Base-by-base conservation (phyloP, 2,888 invertebrate species). In the Melieria picta region DNA sequence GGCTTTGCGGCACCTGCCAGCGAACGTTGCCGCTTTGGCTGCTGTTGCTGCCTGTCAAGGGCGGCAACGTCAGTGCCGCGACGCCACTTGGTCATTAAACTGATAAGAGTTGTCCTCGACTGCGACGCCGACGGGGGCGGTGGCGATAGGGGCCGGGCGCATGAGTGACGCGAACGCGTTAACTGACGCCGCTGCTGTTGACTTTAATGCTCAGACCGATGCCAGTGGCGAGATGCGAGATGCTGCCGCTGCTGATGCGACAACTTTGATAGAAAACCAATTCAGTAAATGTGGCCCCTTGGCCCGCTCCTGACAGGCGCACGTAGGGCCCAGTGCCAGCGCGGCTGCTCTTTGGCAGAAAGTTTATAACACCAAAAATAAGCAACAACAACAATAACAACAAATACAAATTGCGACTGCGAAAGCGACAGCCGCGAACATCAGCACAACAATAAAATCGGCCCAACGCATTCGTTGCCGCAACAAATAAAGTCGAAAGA, bases 41-140 rank as follows among this genome's bases (percentile, higher is more conserved):
- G 30, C 30, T 30, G 30, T 30, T 30, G 30, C 30, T 30, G 30
- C 30, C 30, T 30, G 30, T 30, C 30, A 30, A 3, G 30, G 30
- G 30, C 58, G 60, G 52, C 71, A 73, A 73, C 74, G 73, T 73
- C 72, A 73, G 10, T 67, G 67, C n/a, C 60, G 75, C 78, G 83
- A 80, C 82, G 83, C 83, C 83, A 82, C 78, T 80, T 77, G 81
- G 78, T 79, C 80, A 83, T 83, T 83, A 83, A 83, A 82, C 78
- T 83, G 83, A 83, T 83, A 83, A 83, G 80, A 73, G 75, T 30
- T 76, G 42, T 55, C n/a, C 48, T 10, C 43, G 55, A 47, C 16
- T 16, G 16, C 16, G 16, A 16, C 16, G 16, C 16, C 16, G 1
- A 16, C 58, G 64, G 47, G 48, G 52, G 45, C 61, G 62, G 11